phyloP scores from a whole-genome alignment of 1,140 invertebrate genomes.

The Coptotermes formosanus region DNA sequence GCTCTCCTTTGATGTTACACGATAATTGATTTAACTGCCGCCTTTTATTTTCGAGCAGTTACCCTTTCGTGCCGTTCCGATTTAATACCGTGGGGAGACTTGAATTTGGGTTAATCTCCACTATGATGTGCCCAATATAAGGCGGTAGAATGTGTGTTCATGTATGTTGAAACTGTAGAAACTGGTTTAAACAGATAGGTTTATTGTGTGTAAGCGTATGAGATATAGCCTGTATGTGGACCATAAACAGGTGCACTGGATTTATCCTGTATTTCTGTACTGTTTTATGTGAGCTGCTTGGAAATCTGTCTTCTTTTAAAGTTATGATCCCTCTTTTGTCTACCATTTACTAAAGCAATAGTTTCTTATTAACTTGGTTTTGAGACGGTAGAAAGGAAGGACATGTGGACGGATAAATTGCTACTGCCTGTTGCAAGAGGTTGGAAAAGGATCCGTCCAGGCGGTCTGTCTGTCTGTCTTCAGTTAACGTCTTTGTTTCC shows the following conservation, averaged over 20 bases:
- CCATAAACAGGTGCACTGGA: neutral
- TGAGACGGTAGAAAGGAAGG: neutral
- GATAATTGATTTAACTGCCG: no score
- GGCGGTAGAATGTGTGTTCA: no score
- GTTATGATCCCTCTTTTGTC: neutral
- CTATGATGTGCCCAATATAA: no score
- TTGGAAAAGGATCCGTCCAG: neutral
- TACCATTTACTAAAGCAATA: neutral
- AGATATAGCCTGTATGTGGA: neutral
- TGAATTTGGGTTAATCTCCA: no score
- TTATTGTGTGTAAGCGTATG: no score
- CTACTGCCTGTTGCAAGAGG: neutral
- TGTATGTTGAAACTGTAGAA: no score
- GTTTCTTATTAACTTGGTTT: neutral
- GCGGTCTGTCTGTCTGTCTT: no score
- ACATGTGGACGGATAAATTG: neutral
- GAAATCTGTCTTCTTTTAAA: neutral
- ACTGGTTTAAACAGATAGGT: no score
- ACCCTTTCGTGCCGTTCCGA: no score
- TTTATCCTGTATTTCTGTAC: neutral
- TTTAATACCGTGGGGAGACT: no score
- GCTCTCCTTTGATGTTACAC: no score
- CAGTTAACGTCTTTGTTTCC: neutral
- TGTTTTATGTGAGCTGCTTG: neutral
- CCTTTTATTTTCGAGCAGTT: no score